These are phyloP conservation scores for Archips crataeganus DNA, from an alignment of 2,888 invertebrate species.

Conservation along the genomic window DNA sequence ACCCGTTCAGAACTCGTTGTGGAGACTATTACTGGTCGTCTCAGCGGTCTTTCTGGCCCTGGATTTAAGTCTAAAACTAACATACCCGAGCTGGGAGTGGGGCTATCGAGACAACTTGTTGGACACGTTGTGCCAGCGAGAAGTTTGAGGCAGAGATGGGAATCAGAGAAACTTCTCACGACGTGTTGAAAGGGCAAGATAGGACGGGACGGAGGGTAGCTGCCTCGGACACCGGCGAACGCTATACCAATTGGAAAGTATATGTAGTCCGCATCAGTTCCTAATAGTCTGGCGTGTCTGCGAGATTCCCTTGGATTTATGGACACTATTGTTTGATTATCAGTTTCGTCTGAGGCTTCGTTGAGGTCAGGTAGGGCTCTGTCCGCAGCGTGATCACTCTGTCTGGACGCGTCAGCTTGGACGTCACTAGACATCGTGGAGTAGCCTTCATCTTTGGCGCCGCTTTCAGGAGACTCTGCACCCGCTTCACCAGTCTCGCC, in stretches of 20 bases:
- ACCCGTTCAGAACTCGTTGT: constrained; percentile 80
- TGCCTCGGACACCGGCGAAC: constrained; percentile 88
- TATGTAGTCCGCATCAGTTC: constrained; percentile 88
- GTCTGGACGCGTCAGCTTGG: constrained; percentile 89
- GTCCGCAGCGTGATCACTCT: constrained; percentile 84
- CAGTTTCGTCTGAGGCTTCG: constrained; percentile 90
- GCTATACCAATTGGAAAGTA: constrained; percentile 89
- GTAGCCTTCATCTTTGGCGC: constrained; percentile 93
- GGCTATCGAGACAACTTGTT: constrained; percentile 83
- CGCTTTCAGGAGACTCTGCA: constrained; percentile 91
- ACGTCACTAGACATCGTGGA: constrained; percentile 94
- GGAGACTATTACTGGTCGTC: constrained; percentile 85
- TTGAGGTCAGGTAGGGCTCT: constrained; percentile 89
- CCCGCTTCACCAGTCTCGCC: constrained; percentile 88
- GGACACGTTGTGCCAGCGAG: constrained; percentile 86
- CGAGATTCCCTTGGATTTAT: constrained; percentile 80
- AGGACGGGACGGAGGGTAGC: constrained; percentile 90
- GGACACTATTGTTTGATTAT: constrained; percentile 85
- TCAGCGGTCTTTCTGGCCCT: constrained; percentile 84
- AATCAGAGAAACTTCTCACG: constrained; percentile 91
- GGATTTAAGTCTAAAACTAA: constrained; percentile 87
- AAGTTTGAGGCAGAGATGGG: constrained; percentile 90
- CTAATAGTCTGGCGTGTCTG: constrained; percentile 85
- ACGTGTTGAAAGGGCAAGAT: constrained; percentile 90
- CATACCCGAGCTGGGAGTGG: constrained; percentile 87